Evolutionary conservation across 2,113 vertebrate species (phyloP), one percentile per base, ranked within the genome.

Genomic region (Carassius gibelio): DNA sequence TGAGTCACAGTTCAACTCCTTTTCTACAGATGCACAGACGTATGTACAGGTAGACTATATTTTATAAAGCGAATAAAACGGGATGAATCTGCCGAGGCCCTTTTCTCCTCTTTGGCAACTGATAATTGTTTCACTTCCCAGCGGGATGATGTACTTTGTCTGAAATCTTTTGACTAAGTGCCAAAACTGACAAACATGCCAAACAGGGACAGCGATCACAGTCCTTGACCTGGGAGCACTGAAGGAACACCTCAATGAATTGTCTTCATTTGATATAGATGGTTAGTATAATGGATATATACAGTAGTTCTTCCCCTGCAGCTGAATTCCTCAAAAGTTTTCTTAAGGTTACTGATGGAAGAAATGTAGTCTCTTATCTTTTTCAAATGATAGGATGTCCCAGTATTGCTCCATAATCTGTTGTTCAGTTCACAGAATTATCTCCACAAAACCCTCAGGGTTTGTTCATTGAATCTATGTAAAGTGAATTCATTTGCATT

Each of bases 121-220:
- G 50, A 72, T 85, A n/a, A 26, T 26, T 4, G 21, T 64, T 45
- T 48, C 68, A 75, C 55, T 62, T 83, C 82, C 64, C 11, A 9
- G 38, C 17, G 79, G 87, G 72, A 72, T 68, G 79, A 68, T 74
- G 77, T 77, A 86, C 75, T 87, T 81, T 75, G 81, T 71, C 77
- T 85, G 81, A 71, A 86, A 84, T 87, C 68, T 17, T 38, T 84
- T 84, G 81, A 85, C 26, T 50, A 21, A 72, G 30, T 88, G 86
- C 89, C 90, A 90, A 89, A 52, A 88, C 36, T 82, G 66, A 85
- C 50, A 89, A 88, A 88, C 85, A 83, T 64, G 48, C 77, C 42
- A 79, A 81, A 79, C 13, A 30, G 38, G 82, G 61, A 69, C 78
- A 87, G 52, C 19, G 68, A 83, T 81, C 76, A 66, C 83, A 57